Percentiles rank a stretch among this genome's conserved stretches.
phyloP scores from a whole-genome alignment of 2,113 vertebrate genomes.

The Anolis sagrei region DNA sequence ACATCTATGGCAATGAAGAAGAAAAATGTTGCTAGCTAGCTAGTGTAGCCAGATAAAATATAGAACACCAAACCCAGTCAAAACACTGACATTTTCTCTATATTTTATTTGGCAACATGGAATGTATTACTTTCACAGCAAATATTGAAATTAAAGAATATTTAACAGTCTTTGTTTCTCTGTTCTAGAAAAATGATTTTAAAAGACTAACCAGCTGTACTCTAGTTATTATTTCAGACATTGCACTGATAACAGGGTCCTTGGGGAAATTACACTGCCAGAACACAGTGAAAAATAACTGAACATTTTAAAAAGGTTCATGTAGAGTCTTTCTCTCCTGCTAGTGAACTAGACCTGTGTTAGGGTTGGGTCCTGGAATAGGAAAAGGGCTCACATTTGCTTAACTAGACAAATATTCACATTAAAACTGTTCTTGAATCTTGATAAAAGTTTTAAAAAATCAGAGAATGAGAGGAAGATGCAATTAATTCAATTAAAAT shows the following conservation, averaged over 20 bases:
- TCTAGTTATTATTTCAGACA: background rate
- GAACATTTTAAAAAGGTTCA: background rate
- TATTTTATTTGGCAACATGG: background rate
- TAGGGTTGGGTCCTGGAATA: background rate
- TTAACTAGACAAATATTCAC: slow-evolving; percentile 15
- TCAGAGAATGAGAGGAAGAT: background rate
- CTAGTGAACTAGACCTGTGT: background rate
- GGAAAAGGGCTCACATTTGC: background rate
- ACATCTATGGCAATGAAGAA: background rate
- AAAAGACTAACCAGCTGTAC: background rate
- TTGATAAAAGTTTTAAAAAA: background rate
- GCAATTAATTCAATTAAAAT: slow-evolving; percentile 19
- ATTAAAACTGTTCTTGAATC: background rate
- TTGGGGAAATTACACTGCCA: background rate
- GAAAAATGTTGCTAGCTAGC: background rate
- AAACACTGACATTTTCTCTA: background rate
- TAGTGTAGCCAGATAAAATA: background rate
- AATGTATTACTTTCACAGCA: background rate
- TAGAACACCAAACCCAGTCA: background rate
- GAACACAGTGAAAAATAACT: background rate
- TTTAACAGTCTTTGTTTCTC: background rate
- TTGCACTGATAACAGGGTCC: background rate
- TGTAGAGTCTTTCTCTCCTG: background rate
- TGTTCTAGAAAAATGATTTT: background rate
- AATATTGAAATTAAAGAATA: background rate